Evolutionary conservation across 2,113 vertebrate species (phyloP).

Genomic region (Oryzias celebensis): DNA sequence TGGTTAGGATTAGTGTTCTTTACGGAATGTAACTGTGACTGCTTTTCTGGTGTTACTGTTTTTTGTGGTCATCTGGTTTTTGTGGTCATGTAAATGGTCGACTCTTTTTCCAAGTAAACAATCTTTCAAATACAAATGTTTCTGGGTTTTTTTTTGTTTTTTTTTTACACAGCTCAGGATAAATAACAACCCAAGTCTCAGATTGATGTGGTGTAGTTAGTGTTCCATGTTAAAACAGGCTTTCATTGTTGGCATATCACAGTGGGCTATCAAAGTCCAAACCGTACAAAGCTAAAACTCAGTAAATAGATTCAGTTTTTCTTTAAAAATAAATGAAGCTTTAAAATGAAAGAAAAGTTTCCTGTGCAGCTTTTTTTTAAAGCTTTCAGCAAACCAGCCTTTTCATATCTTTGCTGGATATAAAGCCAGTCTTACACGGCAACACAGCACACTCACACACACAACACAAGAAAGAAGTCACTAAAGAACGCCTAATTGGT

Average conservation of each 20-base stretch:
- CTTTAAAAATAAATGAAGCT: conserved; percentile 24
- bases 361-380: conserved; percentile 20
- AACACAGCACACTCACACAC: neutral
- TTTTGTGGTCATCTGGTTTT: too few species aligned
- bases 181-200: too few species aligned
- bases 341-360: neutral
- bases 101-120: too few species aligned
- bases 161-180: too few species aligned
- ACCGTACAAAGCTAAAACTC: conserved; percentile 1
- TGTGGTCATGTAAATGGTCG: too few species aligned
- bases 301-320: conserved; percentile 16
- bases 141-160: too few species aligned
- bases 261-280: neutral
- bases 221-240: neutral
- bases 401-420: conserved; percentile 37
- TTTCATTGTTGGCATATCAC: neutral
- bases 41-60: too few species aligned
- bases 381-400: conserved; percentile 24
- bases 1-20: too few species aligned
- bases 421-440: conserved; percentile 10
- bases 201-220: neutral
- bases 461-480: conserved; percentile 14
- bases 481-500: conserved; percentile 57
- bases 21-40: too few species aligned
- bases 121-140: too few species aligned